phyloP scores from a whole-genome alignment of 2,888 invertebrate genomes.

The Encarsia formosa region DNA sequence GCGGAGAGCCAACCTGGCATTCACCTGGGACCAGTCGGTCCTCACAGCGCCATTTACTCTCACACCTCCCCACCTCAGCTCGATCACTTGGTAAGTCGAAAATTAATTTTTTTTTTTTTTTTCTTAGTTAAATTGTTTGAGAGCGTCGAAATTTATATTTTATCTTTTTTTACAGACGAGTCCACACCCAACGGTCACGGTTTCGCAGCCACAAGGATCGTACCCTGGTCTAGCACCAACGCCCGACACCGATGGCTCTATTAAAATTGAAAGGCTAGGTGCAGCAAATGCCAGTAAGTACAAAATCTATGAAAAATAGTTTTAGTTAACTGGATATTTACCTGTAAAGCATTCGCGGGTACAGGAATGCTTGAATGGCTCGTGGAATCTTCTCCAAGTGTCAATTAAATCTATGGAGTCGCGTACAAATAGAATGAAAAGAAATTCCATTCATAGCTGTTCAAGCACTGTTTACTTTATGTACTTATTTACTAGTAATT shows the following conservation, averaged over 20 bases:
- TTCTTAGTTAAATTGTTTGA: constrained; percentile 55
- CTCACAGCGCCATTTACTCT: constrained; percentile 54
- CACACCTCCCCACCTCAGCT: constrained; percentile 58
- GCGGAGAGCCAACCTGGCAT: constrained; percentile 76
- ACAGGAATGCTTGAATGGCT: constrained; percentile 5
- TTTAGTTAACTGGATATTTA: too few species aligned
- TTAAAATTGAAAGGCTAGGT: constrained; percentile 63
- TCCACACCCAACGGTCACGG: constrained; percentile 51
- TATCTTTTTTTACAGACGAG: constrained; percentile 44
- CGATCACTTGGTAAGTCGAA: constrained; percentile 50
- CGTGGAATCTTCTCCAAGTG: neutral
- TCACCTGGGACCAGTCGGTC: constrained; percentile 49
- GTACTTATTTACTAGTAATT: too few species aligned
- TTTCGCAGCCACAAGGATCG: constrained; percentile 50
- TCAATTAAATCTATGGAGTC: too few species aligned
- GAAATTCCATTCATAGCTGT: too few species aligned
- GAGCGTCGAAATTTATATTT: constrained; percentile 33
- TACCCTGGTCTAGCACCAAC: constrained; percentile 54
- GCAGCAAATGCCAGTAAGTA: constrained; percentile 61
- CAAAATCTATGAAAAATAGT: neutral
- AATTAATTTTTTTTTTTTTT: neutral
- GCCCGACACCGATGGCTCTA: constrained; percentile 58
- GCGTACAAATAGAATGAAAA: too few species aligned
- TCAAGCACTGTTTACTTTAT: too few species aligned
- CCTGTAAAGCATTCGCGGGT: constrained; percentile 2